Percentiles rank a stretch among this genome's conserved stretches.
These are phyloP conservation scores for Dinomys branickii DNA, from an alignment of 2,113 vertebrate species.

Conservation along the genomic window DNA sequence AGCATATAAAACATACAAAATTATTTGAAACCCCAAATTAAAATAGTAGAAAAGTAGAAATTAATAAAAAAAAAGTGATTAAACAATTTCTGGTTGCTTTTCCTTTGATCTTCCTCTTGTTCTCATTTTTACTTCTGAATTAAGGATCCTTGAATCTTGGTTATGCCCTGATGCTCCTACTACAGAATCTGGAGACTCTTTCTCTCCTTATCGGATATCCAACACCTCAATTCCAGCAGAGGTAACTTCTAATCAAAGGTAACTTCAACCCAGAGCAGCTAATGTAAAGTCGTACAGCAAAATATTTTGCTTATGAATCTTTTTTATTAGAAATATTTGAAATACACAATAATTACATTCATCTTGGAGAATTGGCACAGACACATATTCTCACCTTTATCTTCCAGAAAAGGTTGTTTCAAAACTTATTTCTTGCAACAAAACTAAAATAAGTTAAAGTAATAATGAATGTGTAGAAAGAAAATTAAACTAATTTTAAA, in stretches of 20 bases:
- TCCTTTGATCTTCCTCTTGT: neutral
- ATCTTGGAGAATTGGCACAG: neutral
- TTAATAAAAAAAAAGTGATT: neutral
- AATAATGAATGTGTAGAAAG: neutral
- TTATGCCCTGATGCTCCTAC: neutral
- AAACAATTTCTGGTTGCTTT: neutral
- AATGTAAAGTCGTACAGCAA: neutral
- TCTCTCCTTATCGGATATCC: neutral
- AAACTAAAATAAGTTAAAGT: neutral
- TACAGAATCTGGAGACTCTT: neutral
- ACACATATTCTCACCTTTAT: neutral
- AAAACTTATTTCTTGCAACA: neutral
- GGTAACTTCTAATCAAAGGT: neutral
- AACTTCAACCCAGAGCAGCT: neutral
- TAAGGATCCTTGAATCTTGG: neutral
- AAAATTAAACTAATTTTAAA: neutral
- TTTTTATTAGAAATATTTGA: neutral
- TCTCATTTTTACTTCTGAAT: neutral
- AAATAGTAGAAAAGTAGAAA: neutral
- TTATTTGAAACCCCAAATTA: neutral
- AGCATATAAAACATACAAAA: neutral
- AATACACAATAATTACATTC: neutral
- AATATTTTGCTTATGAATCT: neutral
- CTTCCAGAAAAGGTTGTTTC: neutral
- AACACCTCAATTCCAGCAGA: neutral